phyloP scores from a whole-genome alignment of 2,113 vertebrate species.

The Oceanodroma tethys region DNA sequence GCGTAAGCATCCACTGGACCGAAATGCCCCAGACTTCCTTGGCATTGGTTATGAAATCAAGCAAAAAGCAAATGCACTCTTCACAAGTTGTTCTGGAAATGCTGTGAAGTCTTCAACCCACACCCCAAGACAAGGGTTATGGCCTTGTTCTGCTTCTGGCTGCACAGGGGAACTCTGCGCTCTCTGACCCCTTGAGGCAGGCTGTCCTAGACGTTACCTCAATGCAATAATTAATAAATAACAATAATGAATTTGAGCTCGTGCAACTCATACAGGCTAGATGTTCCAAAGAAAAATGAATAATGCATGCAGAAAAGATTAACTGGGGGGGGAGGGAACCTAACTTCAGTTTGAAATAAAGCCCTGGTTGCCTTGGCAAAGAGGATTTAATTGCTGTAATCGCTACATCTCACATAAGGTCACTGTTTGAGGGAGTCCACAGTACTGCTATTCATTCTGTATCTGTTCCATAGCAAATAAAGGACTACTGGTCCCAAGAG shows the following conservation, averaged over 20 bases:
- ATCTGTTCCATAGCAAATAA: slow-evolving; percentile 22
- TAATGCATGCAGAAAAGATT: slow-evolving; percentile 40
- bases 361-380: slow-evolving; percentile 54
- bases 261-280: neutral
- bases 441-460: slow-evolving; percentile 19
- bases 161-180: neutral
- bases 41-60: neutral
- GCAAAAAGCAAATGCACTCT: neutral
- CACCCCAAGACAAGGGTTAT: neutral
- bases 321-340: neutral
- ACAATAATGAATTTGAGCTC: neutral
- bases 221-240: slow-evolving; percentile 41
- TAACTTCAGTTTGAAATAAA: slow-evolving; percentile 43
- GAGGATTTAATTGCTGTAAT: slow-evolving; percentile 56
- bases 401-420: slow-evolving; percentile 49
- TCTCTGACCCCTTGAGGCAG: neutral
- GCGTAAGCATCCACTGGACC: neutral
- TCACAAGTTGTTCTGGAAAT: neutral
- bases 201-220: neutral
- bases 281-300: slow-evolving; percentile 48
- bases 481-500: slow-evolving; percentile 28
- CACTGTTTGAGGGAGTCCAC: slow-evolving; percentile 40
- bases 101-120: neutral
- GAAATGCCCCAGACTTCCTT: neutral
- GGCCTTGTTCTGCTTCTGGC: neutral